Evolutionary conservation across 1,140 invertebrate species (phyloP).

Genomic region (Philopotamus ludificatus): DNA sequence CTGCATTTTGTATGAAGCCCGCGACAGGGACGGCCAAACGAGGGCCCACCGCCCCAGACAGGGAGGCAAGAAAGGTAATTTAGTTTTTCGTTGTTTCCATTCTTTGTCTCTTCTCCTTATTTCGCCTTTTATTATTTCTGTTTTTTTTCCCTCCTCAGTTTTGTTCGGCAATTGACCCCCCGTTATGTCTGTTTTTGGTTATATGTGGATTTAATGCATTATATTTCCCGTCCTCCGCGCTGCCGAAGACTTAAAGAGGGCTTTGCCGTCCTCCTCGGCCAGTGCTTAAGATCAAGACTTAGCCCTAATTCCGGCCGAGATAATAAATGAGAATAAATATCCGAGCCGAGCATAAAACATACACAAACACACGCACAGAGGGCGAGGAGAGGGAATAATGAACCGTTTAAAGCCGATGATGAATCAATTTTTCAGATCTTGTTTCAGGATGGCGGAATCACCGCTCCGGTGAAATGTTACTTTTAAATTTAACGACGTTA

Average conservation of each 20-base stretch:
- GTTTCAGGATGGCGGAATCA: not conserved
- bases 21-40: constrained; percentile 30
- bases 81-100: constrained; percentile 42
- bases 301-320: constrained; percentile 22
- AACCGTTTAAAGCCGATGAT: too few species aligned
- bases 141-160: constrained; percentile 24
- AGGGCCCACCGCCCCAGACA: not conserved
- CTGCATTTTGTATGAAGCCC: constrained; percentile 50
- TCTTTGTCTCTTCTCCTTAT: constrained; percentile 40
- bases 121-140: constrained; percentile 37
- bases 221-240: constrained; percentile 27
- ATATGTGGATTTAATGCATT: constrained; percentile 43
- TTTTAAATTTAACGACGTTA: constrained; percentile 38
- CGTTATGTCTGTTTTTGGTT: constrained; percentile 41
- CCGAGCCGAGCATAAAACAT: constrained; percentile 20
- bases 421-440: constrained; percentile 20
- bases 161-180: constrained; percentile 41
- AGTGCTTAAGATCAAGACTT: constrained; percentile 28
- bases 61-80: constrained; percentile 37
- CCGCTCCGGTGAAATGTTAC: constrained; percentile 18
- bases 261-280: constrained; percentile 14
- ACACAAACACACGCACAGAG: not conserved
- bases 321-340: constrained; percentile 32
- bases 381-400: too few species aligned
- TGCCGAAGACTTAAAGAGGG: constrained; percentile 27